Conservation (phyloP, 2,888 invertebrate genomes). For the Andricus curvator region DNA sequence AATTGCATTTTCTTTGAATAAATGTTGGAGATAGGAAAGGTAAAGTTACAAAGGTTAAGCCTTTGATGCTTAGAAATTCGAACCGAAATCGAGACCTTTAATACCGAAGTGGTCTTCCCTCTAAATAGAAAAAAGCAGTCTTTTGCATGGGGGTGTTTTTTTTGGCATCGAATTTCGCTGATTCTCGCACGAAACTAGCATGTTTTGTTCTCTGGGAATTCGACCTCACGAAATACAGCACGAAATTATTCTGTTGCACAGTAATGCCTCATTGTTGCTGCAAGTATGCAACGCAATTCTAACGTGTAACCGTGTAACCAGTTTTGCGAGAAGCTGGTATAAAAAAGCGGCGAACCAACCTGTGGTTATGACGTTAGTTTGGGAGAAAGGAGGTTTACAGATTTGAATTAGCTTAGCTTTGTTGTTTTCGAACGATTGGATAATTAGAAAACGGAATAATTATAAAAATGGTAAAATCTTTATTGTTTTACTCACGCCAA, state of each 20-base stretch:
- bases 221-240: conserved; percentile 12
- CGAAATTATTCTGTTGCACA: conserved; percentile 14
- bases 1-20: background rate
- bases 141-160: background rate
- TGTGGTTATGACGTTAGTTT: conserved; percentile 14
- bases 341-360: background rate
- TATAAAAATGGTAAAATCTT: background rate
- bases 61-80: conserved; percentile 1
- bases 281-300: conserved; percentile 21
- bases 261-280: conserved; percentile 33
- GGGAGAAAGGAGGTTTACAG: background rate
- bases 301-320: conserved; percentile 18
- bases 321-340: background rate
- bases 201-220: conserved; percentile 18
- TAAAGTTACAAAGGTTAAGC: conserved; percentile 24
- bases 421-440: background rate
- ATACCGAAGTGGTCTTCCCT: conserved; percentile 27
- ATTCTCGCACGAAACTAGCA: background rate
- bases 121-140: conserved; percentile 1
- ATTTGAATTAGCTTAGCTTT: background rate
- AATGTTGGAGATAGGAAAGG: background rate
- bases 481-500: background rate
- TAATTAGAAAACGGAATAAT: background rate
- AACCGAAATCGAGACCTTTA: conserved; percentile 31
- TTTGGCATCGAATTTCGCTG: conserved; percentile 25